These are phyloP conservation scores for Bombus soroeensis DNA, from an alignment of 1,140 invertebrate genomes.

Conservation along the genomic window DNA sequence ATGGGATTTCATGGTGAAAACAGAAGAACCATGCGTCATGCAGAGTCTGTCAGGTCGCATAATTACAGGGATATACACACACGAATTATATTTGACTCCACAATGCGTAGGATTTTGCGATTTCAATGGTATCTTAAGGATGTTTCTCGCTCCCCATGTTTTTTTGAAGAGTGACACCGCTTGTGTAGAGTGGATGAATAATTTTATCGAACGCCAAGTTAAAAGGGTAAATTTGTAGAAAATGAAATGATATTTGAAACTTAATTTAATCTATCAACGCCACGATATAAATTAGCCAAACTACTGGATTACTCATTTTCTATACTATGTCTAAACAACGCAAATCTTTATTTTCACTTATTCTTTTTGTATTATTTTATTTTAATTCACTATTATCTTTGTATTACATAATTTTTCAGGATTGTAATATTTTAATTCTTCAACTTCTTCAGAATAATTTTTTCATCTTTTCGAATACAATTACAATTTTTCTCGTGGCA, in stretches of 20 bases:
- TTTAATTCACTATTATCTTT: neutral
- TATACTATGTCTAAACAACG: neutral
- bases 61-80: constrained; percentile 75
- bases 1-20: constrained; percentile 84
- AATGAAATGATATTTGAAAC: neutral
- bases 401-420: too few relatives aligned
- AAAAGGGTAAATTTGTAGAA: constrained; percentile 59
- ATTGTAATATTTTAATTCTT: too few relatives aligned
- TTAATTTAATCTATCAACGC: neutral
- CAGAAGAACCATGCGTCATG: constrained; percentile 70
- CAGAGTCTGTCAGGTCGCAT: constrained; percentile 76
- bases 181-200: constrained; percentile 70
- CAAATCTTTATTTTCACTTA: neutral
- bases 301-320: neutral
- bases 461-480: neutral
- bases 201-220: constrained; percentile 74
- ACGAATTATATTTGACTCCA: constrained; percentile 68
- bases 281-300: neutral
- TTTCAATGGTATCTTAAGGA: constrained; percentile 85
- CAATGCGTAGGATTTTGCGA: constrained; percentile 80
- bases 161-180: constrained; percentile 69
- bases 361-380: too few relatives aligned
- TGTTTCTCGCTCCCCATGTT: constrained; percentile 83
- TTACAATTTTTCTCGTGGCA: neutral
- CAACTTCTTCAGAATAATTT: neutral